Evolutionary conservation across 2,888 invertebrate species (phyloP).

Genomic region (Pardosa pseudoannulata): DNA sequence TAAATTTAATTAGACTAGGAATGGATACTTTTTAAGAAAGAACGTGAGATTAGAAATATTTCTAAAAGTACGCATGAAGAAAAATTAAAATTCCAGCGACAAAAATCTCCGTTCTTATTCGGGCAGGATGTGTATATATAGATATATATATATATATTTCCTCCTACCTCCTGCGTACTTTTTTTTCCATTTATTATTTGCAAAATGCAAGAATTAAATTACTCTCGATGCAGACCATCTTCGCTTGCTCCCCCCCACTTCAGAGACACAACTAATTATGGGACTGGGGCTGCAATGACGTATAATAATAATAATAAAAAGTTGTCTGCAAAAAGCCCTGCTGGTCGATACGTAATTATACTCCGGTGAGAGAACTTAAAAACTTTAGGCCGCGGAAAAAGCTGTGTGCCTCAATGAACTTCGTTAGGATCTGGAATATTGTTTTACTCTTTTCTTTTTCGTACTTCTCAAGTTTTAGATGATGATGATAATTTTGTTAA

Average conservation of each 20-base stretch:
- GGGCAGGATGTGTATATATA: neutral
- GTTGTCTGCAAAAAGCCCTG: slow-evolving; percentile 25
- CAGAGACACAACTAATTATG: slow-evolving; percentile 61
- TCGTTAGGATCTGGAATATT: slow-evolving; percentile 51
- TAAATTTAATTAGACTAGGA: slow-evolving; percentile 66
- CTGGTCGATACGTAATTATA: slow-evolving; percentile 67
- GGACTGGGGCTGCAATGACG: slow-evolving; percentile 23
- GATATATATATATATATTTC: slow-evolving; percentile 5
- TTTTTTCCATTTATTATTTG: slow-evolving; percentile 63
- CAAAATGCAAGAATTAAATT: slow-evolving; percentile 66
- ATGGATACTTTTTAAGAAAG: neutral
- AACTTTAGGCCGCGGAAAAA: slow-evolving; percentile 23
- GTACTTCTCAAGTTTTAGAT: neutral
- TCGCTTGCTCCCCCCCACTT: slow-evolving; percentile 25
- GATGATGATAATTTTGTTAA: neutral
- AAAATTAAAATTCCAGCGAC: slow-evolving; percentile 58
- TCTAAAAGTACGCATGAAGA: slow-evolving; percentile 40
- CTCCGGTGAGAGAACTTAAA: slow-evolving; percentile 57
- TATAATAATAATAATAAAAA: slow-evolving; percentile 18
- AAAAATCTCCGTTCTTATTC: slow-evolving; percentile 59
- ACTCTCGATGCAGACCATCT: slow-evolving; percentile 34
- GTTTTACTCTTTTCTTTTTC: slow-evolving; percentile 33
- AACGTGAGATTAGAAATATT: slow-evolving; percentile 44
- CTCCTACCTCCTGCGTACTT: neutral
- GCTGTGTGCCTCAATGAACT: slow-evolving; percentile 31